These are phyloP conservation scores for Odontamblyopus lacepedii DNA, from an alignment of 2,797 vertebrate species.

Conservation along the genomic window DNA sequence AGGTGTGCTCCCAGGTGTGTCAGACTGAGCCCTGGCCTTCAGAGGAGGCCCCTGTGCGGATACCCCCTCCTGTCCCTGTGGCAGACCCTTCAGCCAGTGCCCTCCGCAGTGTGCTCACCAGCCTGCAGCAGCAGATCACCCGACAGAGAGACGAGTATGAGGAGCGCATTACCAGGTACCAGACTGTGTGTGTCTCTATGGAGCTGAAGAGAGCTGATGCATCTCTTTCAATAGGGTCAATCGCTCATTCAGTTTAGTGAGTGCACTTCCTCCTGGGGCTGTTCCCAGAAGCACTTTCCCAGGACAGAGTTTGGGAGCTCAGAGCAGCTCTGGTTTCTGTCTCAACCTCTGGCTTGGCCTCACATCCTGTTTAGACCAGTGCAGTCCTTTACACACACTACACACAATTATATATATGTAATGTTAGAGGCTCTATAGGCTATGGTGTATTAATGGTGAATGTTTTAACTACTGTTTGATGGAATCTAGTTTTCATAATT, in stretches of 20 bases:
- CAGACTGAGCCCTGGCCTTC: constrained; percentile 34
- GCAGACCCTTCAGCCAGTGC: constrained; percentile 69
- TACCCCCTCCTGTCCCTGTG: constrained; percentile 63
- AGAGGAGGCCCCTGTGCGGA: constrained; percentile 28
- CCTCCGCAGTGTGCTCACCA: constrained; percentile 70
- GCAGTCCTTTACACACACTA: constrained; percentile 5
- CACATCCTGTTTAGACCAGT: constrained; percentile 59
- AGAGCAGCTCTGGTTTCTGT: constrained; percentile 34
- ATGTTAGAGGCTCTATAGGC: background rate
- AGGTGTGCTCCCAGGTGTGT: constrained; percentile 15
- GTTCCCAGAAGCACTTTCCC: constrained; percentile 49
- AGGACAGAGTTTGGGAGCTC: constrained; percentile 28
- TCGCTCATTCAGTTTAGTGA: constrained; percentile 29
- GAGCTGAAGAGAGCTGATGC: background rate
- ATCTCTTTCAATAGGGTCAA: background rate
- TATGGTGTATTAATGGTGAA: background rate
- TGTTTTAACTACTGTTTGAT: background rate
- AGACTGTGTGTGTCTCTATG: background rate
- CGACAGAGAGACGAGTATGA: constrained; percentile 74
- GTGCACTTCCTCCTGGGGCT: constrained; percentile 5
- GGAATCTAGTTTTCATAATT: background rate
- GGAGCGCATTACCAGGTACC: constrained; percentile 68
- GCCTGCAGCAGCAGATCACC: constrained; percentile 73
- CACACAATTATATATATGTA: background rate
- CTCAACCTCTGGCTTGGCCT: constrained; percentile 50